Percentiles rank a stretch among this genome's conserved stretches.
Conservation (phyloP, 2,113 vertebrate species). For the Neolamprologus longior region DNA sequence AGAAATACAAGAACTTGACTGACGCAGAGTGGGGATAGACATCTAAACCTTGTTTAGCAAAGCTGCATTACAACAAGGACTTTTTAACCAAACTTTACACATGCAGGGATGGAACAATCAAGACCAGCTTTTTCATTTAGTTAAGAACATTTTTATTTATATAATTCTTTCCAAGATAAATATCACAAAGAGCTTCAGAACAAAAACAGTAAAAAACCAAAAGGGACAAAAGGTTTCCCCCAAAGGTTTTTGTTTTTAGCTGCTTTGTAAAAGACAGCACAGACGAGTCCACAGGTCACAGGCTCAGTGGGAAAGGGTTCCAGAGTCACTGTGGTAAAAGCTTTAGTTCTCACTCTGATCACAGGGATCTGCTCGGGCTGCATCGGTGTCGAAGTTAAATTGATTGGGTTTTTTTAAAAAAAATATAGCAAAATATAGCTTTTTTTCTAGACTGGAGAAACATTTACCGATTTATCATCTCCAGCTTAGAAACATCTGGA, state of each 20-base stretch:
- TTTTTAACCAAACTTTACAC: background rate
- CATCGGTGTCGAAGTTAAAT: background rate
- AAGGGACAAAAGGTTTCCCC: background rate
- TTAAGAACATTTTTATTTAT: background rate
- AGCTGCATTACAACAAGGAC: background rate
- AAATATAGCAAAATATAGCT: background rate
- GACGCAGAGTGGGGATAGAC: rapidly evolving
- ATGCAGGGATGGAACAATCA: background rate
- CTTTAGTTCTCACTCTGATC: background rate
- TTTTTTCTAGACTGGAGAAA: background rate
- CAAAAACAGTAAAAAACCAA: background rate
- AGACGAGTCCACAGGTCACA: background rate
- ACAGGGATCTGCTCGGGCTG: background rate
- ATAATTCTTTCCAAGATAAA: background rate
- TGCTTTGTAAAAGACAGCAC: background rate
- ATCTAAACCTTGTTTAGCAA: background rate
- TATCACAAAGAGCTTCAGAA: background rate
- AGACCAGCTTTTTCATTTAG: background rate
- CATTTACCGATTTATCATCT: background rate
- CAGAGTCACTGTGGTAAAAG: background rate
- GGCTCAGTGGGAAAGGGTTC: background rate
- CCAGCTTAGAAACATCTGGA: background rate
- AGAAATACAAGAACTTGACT: background rate
- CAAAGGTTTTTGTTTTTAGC: background rate
- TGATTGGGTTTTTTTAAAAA: rapidly evolving